phyloP scores from a whole-genome alignment of 2,888 invertebrate species.

The Drosophila anceps region DNA sequence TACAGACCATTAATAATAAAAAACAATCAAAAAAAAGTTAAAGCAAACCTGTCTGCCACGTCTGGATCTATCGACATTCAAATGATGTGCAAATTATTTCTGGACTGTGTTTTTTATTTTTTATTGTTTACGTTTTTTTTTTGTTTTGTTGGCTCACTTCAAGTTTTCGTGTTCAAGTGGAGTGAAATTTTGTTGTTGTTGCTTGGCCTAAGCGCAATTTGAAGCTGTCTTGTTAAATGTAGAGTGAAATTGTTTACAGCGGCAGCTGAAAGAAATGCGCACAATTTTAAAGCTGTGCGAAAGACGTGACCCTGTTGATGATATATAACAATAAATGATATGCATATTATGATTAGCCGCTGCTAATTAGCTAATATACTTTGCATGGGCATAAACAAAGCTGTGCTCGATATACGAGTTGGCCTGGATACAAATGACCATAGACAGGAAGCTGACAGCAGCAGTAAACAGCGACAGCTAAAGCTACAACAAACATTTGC shows the following conservation, averaged over 20 bases:
- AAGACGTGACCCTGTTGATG: background rate
- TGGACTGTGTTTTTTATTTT: background rate
- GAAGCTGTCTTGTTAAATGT: slow-evolving; percentile 14
- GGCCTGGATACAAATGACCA: slow-evolving; percentile 42
- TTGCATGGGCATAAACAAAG: slow-evolving; percentile 30
- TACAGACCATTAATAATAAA: background rate
- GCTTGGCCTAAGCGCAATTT: slow-evolving; percentile 21
- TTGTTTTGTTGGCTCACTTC: slow-evolving; percentile 6
- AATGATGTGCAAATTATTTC: slow-evolving; percentile 31
- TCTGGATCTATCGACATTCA: slow-evolving; percentile 2
- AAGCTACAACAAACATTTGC: slow-evolving; percentile 24
- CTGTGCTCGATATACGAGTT: slow-evolving; percentile 7
- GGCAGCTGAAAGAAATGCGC: slow-evolving; percentile 12
- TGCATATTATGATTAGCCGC: slow-evolving; percentile 29
- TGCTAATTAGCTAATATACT: slow-evolving; percentile 34
- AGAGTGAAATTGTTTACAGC: slow-evolving; percentile 42
- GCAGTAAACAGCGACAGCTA: background rate
- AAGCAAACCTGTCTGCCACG: background rate
- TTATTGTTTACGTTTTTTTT: background rate
- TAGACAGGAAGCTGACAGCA: slow-evolving; percentile 63
- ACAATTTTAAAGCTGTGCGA: no score
- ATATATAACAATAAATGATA: slow-evolving; percentile 24
- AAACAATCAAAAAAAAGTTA: background rate
- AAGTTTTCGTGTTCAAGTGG: slow-evolving; percentile 11
- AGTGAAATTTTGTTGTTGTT: slow-evolving; percentile 40